These are phyloP conservation scores for Paratilapia polleni DNA, from an alignment of 2,113 vertebrate genomes.

Conservation along the genomic window DNA sequence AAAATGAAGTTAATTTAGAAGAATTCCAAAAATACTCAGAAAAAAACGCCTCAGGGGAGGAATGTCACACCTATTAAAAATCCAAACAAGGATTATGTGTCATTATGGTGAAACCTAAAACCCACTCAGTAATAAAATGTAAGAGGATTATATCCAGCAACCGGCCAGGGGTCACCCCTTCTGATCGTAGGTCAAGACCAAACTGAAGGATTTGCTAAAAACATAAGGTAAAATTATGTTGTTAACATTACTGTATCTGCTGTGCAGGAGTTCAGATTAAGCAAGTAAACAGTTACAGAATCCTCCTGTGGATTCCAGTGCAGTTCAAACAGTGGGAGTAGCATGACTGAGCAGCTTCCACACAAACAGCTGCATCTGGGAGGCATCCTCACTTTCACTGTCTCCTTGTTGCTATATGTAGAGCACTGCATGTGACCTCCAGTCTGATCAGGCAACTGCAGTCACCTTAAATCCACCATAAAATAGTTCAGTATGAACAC, in stretches of 20 bases:
- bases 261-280: background rate
- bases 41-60: conserved; percentile 23
- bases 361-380: background rate
- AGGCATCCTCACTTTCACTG: no score
- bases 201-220: background rate
- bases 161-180: conserved; percentile 24
- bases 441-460: background rate
- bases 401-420: no score
- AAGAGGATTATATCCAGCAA: conserved; percentile 60
- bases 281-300: background rate
- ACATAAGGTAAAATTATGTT: background rate
- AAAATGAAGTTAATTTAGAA: conserved; percentile 36
- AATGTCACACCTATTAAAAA: conserved; percentile 67
- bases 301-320: background rate
- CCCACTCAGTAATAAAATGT: conserved; percentile 41
- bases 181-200: conserved; percentile 25
- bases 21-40: conserved; percentile 20
- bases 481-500: background rate
- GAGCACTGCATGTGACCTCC: background rate
- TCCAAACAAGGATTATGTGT: conserved; percentile 56
- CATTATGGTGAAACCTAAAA: conserved; percentile 47
- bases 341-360: background rate
- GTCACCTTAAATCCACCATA: conserved; percentile 6
- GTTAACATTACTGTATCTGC: background rate
- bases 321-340: background rate